These are phyloP conservation scores for Apocrypta bakeri DNA, from an alignment of 1,140 invertebrate genomes.

Conservation along the genomic window DNA sequence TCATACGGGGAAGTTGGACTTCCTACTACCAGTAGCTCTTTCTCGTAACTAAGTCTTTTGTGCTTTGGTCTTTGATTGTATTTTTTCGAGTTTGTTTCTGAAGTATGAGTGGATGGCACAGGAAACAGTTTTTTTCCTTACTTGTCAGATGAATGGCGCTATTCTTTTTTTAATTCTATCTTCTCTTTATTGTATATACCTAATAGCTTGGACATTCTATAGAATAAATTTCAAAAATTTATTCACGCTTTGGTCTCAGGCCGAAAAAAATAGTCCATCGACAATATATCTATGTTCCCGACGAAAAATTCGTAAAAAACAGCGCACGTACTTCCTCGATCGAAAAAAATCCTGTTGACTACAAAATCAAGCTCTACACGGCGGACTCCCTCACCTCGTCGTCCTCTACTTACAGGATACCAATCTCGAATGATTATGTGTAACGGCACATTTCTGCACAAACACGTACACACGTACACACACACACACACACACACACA, in stretches of 20 bases:
- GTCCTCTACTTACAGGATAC: constrained; percentile 10
- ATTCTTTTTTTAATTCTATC: no score
- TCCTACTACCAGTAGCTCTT: background rate
- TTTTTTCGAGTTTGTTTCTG: no score
- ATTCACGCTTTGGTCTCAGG: no score
- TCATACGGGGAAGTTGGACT: constrained; percentile 13
- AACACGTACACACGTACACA: constrained; percentile 3
- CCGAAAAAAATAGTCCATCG: no score
- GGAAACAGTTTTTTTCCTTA: background rate
- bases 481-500: constrained; percentile 10
- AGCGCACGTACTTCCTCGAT: background rate
- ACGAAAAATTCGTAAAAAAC: no score
- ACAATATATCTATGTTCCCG: no score
- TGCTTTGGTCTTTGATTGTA: background rate
- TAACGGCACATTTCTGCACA: constrained; percentile 51
- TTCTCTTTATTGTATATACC: no score
- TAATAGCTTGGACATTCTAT: no score
- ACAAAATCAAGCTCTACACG: background rate
- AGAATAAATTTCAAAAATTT: no score
- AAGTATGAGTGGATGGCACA: background rate
- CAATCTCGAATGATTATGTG: constrained; percentile 35
- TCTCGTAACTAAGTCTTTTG: background rate
- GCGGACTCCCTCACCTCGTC: constrained; percentile 6
- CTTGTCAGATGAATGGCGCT: no score
- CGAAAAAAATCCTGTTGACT: background rate